Conservation (phyloP, 2,888 invertebrate species). For the Hydropsyche betteni region DNA sequence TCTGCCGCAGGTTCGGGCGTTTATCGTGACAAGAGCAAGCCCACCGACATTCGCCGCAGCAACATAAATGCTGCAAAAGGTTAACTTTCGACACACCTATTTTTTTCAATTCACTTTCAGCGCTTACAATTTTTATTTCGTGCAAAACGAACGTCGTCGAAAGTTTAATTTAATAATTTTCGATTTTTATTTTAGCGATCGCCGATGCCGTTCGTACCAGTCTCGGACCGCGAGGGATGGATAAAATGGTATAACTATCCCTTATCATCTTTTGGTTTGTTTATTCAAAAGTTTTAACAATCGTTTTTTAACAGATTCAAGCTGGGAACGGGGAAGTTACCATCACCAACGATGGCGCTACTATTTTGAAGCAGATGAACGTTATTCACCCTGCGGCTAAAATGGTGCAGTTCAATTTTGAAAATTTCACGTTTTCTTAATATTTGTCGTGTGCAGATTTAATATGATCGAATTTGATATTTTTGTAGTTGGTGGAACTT, state of each 20-base stretch:
- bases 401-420: constrained; percentile 74
- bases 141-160: no score
- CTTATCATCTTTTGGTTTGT: background rate
- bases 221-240: constrained; percentile 98
- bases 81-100: constrained; percentile 55
- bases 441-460: constrained; percentile 7
- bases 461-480: constrained; percentile 11
- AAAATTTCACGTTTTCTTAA: background rate
- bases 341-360: constrained; percentile 99
- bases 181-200: constrained; percentile 77
- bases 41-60: constrained; percentile 90
- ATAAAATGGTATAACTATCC: constrained; percentile 87
- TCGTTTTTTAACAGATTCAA: constrained; percentile 78
- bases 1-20: constrained; percentile 64
- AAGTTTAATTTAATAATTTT: constrained; percentile 42
- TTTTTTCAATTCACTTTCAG: no score
- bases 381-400: constrained; percentile 98
- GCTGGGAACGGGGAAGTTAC: constrained; percentile 97
- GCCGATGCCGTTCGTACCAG: constrained; percentile 99
- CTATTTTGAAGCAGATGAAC: constrained; percentile 98
- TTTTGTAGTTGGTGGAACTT: constrained; percentile 88
- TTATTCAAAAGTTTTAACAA: background rate
- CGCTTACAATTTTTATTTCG: no score
- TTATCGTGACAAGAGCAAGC: constrained; percentile 93
- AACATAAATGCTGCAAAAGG: constrained; percentile 99